Evolutionary conservation across 2,888 invertebrate species (phyloP), one percentile per base, ranked within the genome.

Genomic region (Xestia ashworthii): DNA sequence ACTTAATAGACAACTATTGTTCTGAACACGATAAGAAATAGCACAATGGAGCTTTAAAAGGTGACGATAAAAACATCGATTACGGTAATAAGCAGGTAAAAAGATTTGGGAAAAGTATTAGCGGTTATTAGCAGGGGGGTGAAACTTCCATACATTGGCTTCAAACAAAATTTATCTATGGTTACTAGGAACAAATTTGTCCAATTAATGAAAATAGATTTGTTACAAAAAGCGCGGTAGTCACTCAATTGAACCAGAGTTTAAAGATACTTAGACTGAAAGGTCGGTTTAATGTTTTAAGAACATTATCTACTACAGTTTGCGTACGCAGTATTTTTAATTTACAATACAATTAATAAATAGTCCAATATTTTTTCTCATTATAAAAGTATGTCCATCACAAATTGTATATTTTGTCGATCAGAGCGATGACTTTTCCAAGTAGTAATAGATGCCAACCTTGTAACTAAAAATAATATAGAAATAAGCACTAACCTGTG

Each of bases 1-100:
- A n/a, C n/a, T n/a, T n/a, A 88, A 84, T 79, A 71, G 76, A 19
- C 41, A 62, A 32, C 80, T 53, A 89, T 89, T 89, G 89, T 89
- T 81, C n/a, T 1, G 41, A 71, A 44, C n/a, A 22, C 69, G 12
- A 53, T 71, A 88, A 89, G 77, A 87, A 88, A 78, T 76, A 78
- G 66, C 9, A 88, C 85, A 88, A 87, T 87, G 78, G 62, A 12
- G 25, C n/a, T 78, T 75, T 55, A 72, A 76, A 79, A 75, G 80
- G 66, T 46, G 55, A 1, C 38, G 41, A 74, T 12, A 88, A 88
- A 84, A 83, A 81, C 75, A 5, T 11, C 2, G 68, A 85, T 76
- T 69, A 68, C 41, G 66, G 16, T 72, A 72, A 76, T 69, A 32
- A 19, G 19, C 50, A 22, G 5, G 44, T 58, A 80, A 55, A 73